Evolutionary conservation across 2,888 invertebrate species (phyloP).

Genomic region (Megalurothrips usitatus): DNA sequence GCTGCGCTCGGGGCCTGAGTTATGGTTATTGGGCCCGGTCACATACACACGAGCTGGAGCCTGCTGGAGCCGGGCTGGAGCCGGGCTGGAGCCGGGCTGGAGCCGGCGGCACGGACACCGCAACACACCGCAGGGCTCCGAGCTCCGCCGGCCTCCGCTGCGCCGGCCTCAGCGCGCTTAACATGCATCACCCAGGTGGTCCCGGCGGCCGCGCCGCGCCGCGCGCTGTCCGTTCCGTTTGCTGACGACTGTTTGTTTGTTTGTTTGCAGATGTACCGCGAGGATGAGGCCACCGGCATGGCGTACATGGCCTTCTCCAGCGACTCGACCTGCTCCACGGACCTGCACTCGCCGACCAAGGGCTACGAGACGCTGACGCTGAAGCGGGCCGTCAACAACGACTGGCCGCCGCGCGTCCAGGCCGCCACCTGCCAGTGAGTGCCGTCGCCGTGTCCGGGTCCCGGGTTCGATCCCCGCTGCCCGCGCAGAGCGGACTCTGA

Average conservation of each 20-base stretch:
- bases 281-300: constrained; percentile 50
- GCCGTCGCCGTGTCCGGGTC: too few species aligned
- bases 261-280: constrained; percentile 49
- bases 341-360: constrained; percentile 52
- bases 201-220: too few species aligned
- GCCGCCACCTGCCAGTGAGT: constrained; percentile 44
- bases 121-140: background rate
- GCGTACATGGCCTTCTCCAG: constrained; percentile 58
- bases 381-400: constrained; percentile 39
- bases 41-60: too few species aligned
- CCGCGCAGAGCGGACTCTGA: background rate
- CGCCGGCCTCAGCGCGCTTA: background rate
- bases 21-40: constrained; percentile 20
- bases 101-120: background rate
- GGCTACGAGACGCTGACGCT: constrained; percentile 58
- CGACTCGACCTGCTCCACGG: constrained; percentile 58
- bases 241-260: background rate
- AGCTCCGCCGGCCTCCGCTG: background rate
- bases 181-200: constrained; percentile 5
- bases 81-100: background rate
- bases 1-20: background rate
- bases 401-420: constrained; percentile 47
- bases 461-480: background rate
- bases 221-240: background rate
- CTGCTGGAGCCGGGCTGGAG: background rate